Evolutionary conservation across 2,888 invertebrate genomes (phyloP), one percentile per base, ranked within the genome.

Genomic region (Ornithoptera priamus): DNA sequence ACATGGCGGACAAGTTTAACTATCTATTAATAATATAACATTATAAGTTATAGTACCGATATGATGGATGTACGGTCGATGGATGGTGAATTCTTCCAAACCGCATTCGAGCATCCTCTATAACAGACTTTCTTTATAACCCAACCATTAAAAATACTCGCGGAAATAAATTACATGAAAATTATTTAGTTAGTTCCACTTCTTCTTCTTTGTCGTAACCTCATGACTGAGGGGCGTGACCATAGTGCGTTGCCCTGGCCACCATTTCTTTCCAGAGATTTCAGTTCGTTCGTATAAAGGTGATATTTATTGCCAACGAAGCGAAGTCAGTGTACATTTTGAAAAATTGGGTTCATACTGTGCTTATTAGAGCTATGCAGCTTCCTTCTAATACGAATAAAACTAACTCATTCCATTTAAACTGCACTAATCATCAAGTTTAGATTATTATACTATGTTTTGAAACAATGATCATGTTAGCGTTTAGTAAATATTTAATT

Each of bases 301-400:
- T n/a, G 53, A 53, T 7, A 22, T 58, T 22, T 22, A 1, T 22
- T 22, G n/a, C 10, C 56, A 56, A 22, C n/a, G n/a, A 53, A 53
- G 18, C n/a, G 18, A 53, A 58, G 22, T 20, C 12, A 58, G 22
- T 58, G 57, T 22, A 22, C 57, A 58, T 22, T 58, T 58, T 58
- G 20, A 58, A 58, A 58, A 58, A 58, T 58, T 58, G 57, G 22
- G 57, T 58, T 58, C 6, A 58, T 39, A 61, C 56, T 58, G 30
- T 30, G 65, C 65, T 65, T 65, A 4, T 30, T 65, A 58, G 57
- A 56, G 20, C 20, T 56, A 36, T 30, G 22, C 18, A 30, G 36
- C 61, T 20, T 58, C 3, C n/a, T 12, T 58, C 57, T 58, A 10
- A 58, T n/a, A 58, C 20, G 20, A 58, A 58, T 58, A 22, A 58